Evolutionary conservation across 1,140 invertebrate species (phyloP).

Genomic region (Manduca sexta): DNA sequence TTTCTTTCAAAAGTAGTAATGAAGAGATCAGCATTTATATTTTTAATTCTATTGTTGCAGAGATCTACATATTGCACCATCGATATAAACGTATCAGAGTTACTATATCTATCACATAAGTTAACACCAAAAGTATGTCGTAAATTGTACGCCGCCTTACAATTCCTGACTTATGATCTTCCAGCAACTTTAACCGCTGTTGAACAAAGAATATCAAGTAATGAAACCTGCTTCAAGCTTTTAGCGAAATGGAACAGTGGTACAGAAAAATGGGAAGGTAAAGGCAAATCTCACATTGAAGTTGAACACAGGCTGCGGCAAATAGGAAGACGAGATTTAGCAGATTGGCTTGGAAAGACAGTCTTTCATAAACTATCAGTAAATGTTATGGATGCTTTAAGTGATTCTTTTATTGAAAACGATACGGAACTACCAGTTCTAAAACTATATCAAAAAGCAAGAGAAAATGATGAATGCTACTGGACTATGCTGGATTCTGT

Average conservation of each 20-base stretch:
- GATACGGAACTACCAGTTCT: constrained; percentile 15
- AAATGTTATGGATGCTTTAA: constrained; percentile 68
- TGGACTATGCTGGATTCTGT: constrained; percentile 23
- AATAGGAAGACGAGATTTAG: constrained; percentile 72
- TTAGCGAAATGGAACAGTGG: constrained; percentile 75
- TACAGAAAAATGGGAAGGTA: constrained; percentile 58
- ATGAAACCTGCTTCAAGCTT: constrained; percentile 71
- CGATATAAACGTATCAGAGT: constrained; percentile 73
- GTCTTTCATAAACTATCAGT: constrained; percentile 74
- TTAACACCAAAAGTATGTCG: constrained; percentile 73
- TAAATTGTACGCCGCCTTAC: constrained; percentile 72
- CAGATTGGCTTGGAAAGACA: constrained; percentile 75
- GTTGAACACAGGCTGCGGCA: constrained; percentile 73
- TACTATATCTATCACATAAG: constrained; percentile 74
- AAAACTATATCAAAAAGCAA: constrained; percentile 29
- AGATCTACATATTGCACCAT: constrained; percentile 45
- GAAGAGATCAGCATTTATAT: no score
- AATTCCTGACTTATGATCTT: constrained; percentile 71
- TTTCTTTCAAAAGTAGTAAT: no score
- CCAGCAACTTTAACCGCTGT: constrained; percentile 61
- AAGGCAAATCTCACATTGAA: constrained; percentile 71
- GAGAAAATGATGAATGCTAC: constrained; percentile 7
- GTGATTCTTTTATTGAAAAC: constrained; percentile 26
- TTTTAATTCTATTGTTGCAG: no score
- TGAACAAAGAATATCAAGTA: constrained; percentile 64